A percentile compares a stretch with the other conserved stretches of the same genome.
Conservation (phyloP, 2,888 invertebrate genomes). For the Mechanitis mazaeus region DNA sequence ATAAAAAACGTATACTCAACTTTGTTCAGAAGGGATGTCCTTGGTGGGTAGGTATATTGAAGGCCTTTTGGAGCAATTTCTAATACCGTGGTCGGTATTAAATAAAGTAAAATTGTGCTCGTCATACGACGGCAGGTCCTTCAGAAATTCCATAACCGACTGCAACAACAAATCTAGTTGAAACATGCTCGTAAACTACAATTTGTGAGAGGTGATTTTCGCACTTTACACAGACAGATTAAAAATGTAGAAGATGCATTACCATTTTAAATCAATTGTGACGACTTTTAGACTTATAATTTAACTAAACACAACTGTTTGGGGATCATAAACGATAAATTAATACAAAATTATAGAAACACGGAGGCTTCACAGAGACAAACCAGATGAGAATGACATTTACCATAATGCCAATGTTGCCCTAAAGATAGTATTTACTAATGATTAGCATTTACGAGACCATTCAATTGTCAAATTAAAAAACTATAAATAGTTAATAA, state of each 20-base stretch:
- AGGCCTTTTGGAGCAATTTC: constrained; percentile 89
- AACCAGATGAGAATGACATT: constrained; percentile 59
- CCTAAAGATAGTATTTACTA: neutral
- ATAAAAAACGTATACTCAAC: constrained; percentile 75
- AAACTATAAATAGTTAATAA: no score
- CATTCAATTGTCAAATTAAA: neutral
- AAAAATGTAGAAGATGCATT: constrained; percentile 29
- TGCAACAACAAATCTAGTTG: constrained; percentile 57
- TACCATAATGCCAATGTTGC: constrained; percentile 19
- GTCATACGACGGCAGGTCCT: constrained; percentile 93
- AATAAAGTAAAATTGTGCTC: constrained; percentile 94
- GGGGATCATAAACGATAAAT: constrained; percentile 43
- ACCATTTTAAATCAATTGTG: constrained; percentile 51
- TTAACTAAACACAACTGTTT: constrained; percentile 36
- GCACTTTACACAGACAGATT: neutral
- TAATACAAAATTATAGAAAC: constrained; percentile 50
- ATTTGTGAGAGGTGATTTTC: neutral
- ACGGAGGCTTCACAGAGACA: constrained; percentile 37
- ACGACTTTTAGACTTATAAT: constrained; percentile 32
- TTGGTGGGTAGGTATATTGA: constrained; percentile 95
- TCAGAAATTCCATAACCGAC: constrained; percentile 93
- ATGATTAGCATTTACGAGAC: constrained; percentile 2
- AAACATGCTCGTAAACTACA: constrained; percentile 27
- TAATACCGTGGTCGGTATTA: constrained; percentile 89
- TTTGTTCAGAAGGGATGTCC: constrained; percentile 94